A percentile compares a stretch with the other conserved stretches of the same genome.
Evolutionary conservation across 1,140 invertebrate species (phyloP).

Genomic region (Protaetia brevitarsis): DNA sequence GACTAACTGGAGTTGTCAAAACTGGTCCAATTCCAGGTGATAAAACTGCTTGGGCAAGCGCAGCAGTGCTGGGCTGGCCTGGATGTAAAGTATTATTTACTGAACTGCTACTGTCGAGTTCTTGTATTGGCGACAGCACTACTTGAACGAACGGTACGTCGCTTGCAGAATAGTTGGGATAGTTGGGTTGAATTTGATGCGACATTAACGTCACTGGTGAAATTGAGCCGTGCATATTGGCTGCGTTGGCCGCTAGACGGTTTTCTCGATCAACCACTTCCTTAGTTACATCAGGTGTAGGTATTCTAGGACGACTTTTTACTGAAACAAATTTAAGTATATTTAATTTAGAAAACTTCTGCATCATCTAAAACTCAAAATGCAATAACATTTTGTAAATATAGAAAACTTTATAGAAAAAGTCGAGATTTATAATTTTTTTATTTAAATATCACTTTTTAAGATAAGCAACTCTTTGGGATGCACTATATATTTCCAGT

Average conservation of each 20-base stretch:
- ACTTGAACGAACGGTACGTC: slow-evolving; percentile 73
- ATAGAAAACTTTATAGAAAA: too few relatives aligned
- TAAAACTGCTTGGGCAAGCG: slow-evolving; percentile 67
- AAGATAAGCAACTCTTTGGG: too few relatives aligned
- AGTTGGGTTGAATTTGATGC: slow-evolving; percentile 53
- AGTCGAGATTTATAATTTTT: too few relatives aligned
- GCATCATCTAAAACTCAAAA: too few relatives aligned
- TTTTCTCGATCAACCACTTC: slow-evolving; percentile 70
- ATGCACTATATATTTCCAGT: too few relatives aligned
- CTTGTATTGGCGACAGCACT: slow-evolving; percentile 74
- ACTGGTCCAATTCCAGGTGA: slow-evolving; percentile 62
- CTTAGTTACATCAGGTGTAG: slow-evolving; percentile 80
- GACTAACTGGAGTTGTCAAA: slow-evolving; percentile 54
- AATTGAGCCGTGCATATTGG: slow-evolving; percentile 32
- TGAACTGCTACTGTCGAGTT: slow-evolving; percentile 63
- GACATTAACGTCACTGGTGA: slow-evolving; percentile 59
- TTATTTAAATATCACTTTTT: too few relatives aligned
- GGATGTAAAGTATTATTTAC: slow-evolving; percentile 67
- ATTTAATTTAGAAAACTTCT: too few relatives aligned
- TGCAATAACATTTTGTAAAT: too few relatives aligned
- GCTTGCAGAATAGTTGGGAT: slow-evolving; percentile 49
- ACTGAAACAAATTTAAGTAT: slow-evolving; percentile 54
- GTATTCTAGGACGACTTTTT: slow-evolving; percentile 76
- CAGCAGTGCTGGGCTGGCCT: slow-evolving; percentile 64
- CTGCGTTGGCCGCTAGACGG: slow-evolving; percentile 45